These are phyloP conservation scores for Cossypha heuglini DNA, from an alignment of 2,797 vertebrate genomes.

Conservation along the genomic window DNA sequence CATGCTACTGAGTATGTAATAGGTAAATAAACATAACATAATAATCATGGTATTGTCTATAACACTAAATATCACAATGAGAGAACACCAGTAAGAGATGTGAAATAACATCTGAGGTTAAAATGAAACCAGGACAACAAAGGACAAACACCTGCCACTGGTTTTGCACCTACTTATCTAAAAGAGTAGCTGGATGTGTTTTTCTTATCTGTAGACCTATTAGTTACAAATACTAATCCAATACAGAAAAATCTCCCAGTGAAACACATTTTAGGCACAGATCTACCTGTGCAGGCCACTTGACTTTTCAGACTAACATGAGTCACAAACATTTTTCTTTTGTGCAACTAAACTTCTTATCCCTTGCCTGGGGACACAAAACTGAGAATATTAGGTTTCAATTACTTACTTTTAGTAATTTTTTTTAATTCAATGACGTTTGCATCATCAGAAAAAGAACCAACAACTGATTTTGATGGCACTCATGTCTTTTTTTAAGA, in stretches of 20 bases:
- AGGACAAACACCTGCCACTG: neutral
- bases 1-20: rapidly evolving
- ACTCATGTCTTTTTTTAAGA: neutral
- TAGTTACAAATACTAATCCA: neutral
- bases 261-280: neutral
- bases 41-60: neutral
- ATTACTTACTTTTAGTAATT: neutral
- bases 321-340: neutral
- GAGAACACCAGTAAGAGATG: rapidly evolving
- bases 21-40: neutral
- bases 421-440: neutral
- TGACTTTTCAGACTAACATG: neutral
- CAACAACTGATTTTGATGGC: neutral
- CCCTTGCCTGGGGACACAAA: neutral
- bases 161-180: neutral
- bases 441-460: neutral
- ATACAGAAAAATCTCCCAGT: neutral
- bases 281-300: neutral
- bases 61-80: rapidly evolving
- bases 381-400: neutral
- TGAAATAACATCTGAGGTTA: neutral
- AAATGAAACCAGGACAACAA: neutral
- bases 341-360: neutral
- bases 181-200: neutral
- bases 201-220: neutral